Evolutionary conservation across 2,888 invertebrate species (phyloP), one percentile per base, ranked within the genome.

Genomic region (Aspidiotus destructor): DNA sequence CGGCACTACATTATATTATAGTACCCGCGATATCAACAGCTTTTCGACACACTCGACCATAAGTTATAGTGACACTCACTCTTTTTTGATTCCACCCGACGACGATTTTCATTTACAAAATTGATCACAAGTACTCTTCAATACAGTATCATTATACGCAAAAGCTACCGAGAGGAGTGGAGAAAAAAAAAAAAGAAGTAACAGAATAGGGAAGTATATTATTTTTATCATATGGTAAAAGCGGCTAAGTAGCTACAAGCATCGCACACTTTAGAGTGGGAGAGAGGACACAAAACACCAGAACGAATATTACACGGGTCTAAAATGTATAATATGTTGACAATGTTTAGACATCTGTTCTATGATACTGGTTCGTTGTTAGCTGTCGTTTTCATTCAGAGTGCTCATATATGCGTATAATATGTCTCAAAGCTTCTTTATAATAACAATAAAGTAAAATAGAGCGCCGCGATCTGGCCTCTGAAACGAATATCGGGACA

Each of bases 331-430:
- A 65, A 44, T 58, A 44, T 65, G 65, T 65, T 65, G 65, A 65
- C 65, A 65, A 65, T 65, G 65, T 65, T 65, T 65, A 65, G 65
- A 65, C 65, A 65, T 65, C 65, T 65, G 65, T 65, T 65, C 65
- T 65, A 58, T 65, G 65, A 65, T 65, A 65, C 65, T 65, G 58
- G 65, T 58, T 65, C 65, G 65, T 40, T 58, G 44, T 65, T 58
- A 28, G 58, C 58, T 57, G 65, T 65, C 58, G 65, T 57, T 65
- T 65, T 58, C 42, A 65, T 65, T 65, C 65, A 65, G 44, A 58
- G 65, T 65, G 65, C 65, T 65, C 65, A 65, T 65, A 65, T 65
- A 65, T 42, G 65, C 65, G 65, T 65, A 58, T 65, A 65, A 65
- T 65, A 65, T 57, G 57, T 65, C 65, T 65, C 57, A 58, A 58